A percentile compares a stretch with the other conserved stretches of the same genome.
These are phyloP conservation scores for Diglossa brunneiventris DNA, from an alignment of 2,113 vertebrate species.

Conservation along the genomic window DNA sequence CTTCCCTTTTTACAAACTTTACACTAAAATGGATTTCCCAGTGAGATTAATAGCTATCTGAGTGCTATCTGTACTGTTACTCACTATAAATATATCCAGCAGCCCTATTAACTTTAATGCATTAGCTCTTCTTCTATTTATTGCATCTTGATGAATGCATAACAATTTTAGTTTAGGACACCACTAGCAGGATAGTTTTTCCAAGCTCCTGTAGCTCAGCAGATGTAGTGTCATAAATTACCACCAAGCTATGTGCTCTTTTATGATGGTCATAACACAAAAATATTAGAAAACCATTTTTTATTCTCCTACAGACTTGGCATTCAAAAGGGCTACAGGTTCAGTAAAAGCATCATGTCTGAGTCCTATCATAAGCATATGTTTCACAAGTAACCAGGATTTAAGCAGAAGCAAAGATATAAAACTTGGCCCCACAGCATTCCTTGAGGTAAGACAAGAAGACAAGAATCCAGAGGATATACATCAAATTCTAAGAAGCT, in stretches of 20 bases:
- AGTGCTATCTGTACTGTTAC: conserved; percentile 1
- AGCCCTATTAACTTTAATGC: conserved; percentile 56
- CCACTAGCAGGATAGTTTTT: conserved; percentile 38
- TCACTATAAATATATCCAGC: conserved; percentile 47
- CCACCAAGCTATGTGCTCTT: neutral
- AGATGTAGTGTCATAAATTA: conserved; percentile 33
- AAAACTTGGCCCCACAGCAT: neutral
- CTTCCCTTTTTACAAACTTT: neutral
- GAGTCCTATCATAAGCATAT: neutral
- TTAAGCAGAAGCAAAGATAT: neutral
- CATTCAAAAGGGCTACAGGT: neutral
- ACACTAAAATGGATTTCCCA: conserved; percentile 9
- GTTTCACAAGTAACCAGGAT: neutral
- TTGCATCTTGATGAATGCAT: conserved; percentile 51
- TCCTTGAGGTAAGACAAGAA: neutral
- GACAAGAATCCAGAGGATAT: neutral
- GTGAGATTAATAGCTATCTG: conserved; percentile 13
- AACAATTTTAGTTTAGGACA: conserved; percentile 54
- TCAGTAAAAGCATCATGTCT: neutral
- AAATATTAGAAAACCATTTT: conserved; percentile 32
- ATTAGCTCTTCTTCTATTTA: conserved; percentile 51
- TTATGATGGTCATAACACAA: conserved; percentile 17
- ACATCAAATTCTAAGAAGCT: neutral
- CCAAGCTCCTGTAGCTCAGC: conserved; percentile 26
- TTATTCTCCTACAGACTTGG: neutral